Conservation (phyloP, 2,113 vertebrate species). For the Gobius niger region DNA sequence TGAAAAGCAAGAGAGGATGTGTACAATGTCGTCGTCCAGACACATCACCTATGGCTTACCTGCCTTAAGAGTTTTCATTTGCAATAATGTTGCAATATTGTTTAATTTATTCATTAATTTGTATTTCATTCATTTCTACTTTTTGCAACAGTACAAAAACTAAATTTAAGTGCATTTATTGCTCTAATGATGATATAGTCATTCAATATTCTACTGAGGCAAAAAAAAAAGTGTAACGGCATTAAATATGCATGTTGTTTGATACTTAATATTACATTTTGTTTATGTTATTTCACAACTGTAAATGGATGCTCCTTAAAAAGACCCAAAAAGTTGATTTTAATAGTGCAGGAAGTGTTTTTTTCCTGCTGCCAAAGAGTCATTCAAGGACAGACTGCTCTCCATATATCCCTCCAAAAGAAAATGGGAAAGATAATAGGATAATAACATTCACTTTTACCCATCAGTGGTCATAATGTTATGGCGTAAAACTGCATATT, state of each 20-base stretch:
- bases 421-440: conserved; percentile 1
- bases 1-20: conserved; percentile 51
- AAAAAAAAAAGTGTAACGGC: too few relatives aligned
- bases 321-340: background rate
- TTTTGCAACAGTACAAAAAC: too few relatives aligned
- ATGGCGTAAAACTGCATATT: conserved; percentile 1
- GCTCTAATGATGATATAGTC: too few relatives aligned
- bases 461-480: conserved; percentile 5
- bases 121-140: too few relatives aligned
- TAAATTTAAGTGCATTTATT: too few relatives aligned
- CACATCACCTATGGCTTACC: background rate
- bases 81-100: too few relatives aligned
- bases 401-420: background rate
- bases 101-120: too few relatives aligned
- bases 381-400: conserved; percentile 2
- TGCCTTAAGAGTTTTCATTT: background rate
- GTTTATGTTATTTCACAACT: too few relatives aligned
- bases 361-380: background rate
- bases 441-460: conserved; percentile 9
- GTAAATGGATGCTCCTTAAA: too few relatives aligned
- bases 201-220: too few relatives aligned
- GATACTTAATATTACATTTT: too few relatives aligned
- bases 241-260: too few relatives aligned
- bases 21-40: background rate
- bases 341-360: background rate